phyloP scores from a whole-genome alignment of 2,797 vertebrate species.

The Phylloscopus collybita region DNA sequence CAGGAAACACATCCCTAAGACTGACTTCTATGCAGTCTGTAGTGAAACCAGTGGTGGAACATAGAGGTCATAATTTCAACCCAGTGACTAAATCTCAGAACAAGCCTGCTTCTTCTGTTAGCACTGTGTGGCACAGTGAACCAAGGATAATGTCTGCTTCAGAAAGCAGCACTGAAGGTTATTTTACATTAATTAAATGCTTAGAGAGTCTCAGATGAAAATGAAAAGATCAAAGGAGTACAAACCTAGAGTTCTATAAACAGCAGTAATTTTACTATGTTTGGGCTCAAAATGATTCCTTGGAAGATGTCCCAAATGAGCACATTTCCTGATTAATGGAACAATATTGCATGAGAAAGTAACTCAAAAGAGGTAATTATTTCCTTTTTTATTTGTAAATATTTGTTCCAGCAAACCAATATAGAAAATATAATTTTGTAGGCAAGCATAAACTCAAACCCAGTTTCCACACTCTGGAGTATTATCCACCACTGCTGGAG shows the following conservation, averaged over 20 bases:
- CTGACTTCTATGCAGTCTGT: background rate
- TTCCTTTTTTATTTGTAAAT: background rate
- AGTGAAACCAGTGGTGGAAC: background rate
- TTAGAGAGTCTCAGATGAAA: background rate
- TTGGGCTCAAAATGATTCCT: conserved; percentile 5
- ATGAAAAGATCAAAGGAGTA: background rate
- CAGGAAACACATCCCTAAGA: background rate
- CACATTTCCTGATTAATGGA: background rate
- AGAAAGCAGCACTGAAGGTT: background rate
- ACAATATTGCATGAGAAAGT: background rate
- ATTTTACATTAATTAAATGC: background rate
- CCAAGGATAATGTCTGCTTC: background rate
- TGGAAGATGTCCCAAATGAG: background rate
- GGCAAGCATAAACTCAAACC: background rate
- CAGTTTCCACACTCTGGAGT: background rate
- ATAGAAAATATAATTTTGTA: background rate
- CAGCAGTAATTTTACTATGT: background rate
- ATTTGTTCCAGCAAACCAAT: background rate
- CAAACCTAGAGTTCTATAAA: background rate
- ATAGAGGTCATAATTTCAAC: background rate
- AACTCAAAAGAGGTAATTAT: background rate
- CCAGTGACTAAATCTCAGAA: background rate
- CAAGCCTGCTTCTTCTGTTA: background rate
- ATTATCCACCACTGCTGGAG: background rate
- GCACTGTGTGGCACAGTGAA: background rate